A percentile compares a stretch with the other conserved stretches of the same genome.
phyloP scores from a whole-genome alignment of 2,797 vertebrate species.

The Rachycentron canadum region DNA sequence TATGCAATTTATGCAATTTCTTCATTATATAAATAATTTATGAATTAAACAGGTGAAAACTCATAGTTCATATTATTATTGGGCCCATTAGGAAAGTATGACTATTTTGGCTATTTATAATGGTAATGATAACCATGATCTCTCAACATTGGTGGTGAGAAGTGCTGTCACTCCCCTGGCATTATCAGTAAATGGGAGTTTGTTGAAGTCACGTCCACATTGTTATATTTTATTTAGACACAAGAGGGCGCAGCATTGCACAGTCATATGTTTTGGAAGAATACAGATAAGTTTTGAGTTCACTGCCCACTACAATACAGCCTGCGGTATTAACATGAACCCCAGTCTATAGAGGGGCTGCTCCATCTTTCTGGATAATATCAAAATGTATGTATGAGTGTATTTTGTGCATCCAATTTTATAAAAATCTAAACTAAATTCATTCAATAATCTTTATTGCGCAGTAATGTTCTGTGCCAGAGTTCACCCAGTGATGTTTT shows the following conservation, averaged over 20 bases:
- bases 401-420: neutral
- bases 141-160: too few species aligned
- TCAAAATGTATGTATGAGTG: neutral
- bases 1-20: too few species aligned
- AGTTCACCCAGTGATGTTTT: slow-evolving; percentile 4
- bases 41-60: neutral
- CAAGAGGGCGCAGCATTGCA: slow-evolving; percentile 21
- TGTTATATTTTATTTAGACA: slow-evolving; percentile 26
- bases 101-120: neutral
- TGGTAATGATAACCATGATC: too few species aligned
- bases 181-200: too few species aligned
- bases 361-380: neutral
- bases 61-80: too few species aligned
- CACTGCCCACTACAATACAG: neutral
- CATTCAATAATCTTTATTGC: neutral
- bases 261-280: neutral
- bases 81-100: too few species aligned
- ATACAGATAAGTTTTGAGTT: neutral
- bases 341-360: neutral
- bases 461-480: neutral
- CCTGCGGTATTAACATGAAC: too few species aligned
- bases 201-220: neutral
- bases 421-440: neutral
- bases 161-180: too few species aligned
- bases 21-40: too few species aligned